These are phyloP conservation scores for Coptotermes formosanus DNA, from an alignment of 1,140 invertebrate species.

Conservation along the genomic window DNA sequence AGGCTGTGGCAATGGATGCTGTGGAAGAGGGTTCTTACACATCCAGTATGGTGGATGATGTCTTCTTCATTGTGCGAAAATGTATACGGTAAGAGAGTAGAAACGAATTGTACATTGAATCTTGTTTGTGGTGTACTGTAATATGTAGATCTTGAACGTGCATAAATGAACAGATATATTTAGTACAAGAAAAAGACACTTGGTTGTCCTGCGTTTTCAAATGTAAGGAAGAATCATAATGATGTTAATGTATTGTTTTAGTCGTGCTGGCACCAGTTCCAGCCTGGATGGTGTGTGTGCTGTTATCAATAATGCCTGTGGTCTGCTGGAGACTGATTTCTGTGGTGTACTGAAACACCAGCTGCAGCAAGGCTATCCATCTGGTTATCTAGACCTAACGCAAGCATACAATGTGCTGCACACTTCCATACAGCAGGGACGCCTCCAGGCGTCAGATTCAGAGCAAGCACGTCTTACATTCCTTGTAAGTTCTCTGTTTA, in stretches of 20 bases:
- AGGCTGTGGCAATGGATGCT: slow-evolving; percentile 87
- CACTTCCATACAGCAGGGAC: slow-evolving; percentile 77
- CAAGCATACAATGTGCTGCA: slow-evolving; percentile 79
- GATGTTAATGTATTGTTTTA: slow-evolving; percentile 42
- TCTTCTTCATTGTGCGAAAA: slow-evolving; percentile 97
- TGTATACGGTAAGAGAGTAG: slow-evolving; percentile 74
- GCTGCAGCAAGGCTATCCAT: slow-evolving; percentile 81
- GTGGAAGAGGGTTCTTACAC: slow-evolving; percentile 66
- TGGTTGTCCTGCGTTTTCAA: too few relatives aligned
- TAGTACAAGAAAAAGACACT: too few relatives aligned
- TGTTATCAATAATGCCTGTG: slow-evolving; percentile 91
- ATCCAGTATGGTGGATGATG: slow-evolving; percentile 95
- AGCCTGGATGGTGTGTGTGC: slow-evolving; percentile 96
- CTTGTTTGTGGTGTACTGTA: background rate
- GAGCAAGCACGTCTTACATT: slow-evolving; percentile 72
- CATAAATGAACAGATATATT: background rate
- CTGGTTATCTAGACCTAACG: slow-evolving; percentile 78
- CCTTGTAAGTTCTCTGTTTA: slow-evolving; percentile 45
- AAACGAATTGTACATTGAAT: background rate
- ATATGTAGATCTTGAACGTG: background rate
- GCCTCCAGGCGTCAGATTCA: slow-evolving; percentile 75
- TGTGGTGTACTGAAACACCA: slow-evolving; percentile 71
- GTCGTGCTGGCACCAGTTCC: slow-evolving; percentile 82
- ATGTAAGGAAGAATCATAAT: background rate
- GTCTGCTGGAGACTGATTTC: slow-evolving; percentile 85